These are phyloP conservation scores for Leucoma salicis DNA, from an alignment of 2,888 invertebrate species.

Conservation along the genomic window DNA sequence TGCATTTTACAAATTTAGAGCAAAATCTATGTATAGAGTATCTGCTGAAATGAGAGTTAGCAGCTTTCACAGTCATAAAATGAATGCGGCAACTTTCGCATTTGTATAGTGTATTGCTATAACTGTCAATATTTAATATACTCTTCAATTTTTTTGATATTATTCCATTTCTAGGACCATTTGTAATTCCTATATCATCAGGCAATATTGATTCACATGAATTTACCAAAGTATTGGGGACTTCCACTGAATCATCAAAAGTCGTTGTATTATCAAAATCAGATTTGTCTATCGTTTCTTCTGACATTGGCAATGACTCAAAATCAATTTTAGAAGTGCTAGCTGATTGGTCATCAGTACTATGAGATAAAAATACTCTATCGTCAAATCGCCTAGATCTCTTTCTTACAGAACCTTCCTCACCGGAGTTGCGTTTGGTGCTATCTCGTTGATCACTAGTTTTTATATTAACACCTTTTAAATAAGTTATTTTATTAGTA, in stretches of 20 bases:
- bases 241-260: background rate
- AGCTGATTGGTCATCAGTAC: background rate
- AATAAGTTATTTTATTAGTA: background rate
- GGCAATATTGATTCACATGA: background rate
- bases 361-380: background rate
- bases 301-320: constrained; percentile 4
- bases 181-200: background rate
- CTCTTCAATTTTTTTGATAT: constrained; percentile 10
- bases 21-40: background rate
- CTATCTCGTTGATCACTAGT: background rate
- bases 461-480: constrained; percentile 5
- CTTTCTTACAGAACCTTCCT: background rate
- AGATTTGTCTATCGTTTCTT: background rate
- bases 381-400: background rate
- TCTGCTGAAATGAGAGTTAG: constrained; percentile 8
- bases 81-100: constrained; percentile 15
- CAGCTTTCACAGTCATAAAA: constrained; percentile 6
- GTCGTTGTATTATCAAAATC: background rate
- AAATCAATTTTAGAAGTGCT: constrained; percentile 6
- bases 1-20: constrained; percentile 7
- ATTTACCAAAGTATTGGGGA: constrained; percentile 1
- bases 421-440: background rate
- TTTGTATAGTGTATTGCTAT: constrained; percentile 9
- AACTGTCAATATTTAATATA: constrained; percentile 3
- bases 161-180: too few species aligned